A percentile compares a stretch with the other conserved stretches of the same genome.
Evolutionary conservation across 2,113 vertebrate species (phyloP).

Genomic region (Fregata magnificens): DNA sequence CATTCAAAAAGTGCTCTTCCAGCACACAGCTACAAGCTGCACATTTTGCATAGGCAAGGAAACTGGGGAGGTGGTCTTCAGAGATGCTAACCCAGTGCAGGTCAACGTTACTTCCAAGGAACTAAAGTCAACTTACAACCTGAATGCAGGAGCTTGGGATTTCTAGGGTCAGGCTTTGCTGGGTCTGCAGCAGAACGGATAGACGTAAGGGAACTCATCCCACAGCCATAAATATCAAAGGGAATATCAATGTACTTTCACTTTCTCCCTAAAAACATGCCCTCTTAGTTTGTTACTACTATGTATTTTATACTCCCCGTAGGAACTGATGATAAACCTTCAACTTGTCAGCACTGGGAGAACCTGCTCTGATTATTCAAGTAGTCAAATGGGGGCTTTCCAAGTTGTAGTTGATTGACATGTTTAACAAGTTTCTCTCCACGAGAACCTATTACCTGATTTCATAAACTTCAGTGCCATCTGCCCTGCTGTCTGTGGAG

Average conservation of each 20-base stretch:
- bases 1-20: neutral
- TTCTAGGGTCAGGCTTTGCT: neutral
- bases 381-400: neutral
- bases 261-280: neutral
- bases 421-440: neutral
- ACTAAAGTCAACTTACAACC: neutral
- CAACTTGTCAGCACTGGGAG: neutral
- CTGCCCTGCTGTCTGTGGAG: neutral
- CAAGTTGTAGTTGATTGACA: neutral
- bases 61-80: neutral
- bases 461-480: conserved; percentile 22
- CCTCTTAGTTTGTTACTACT: neutral
- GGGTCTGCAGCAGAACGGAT: neutral
- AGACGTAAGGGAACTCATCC: neutral
- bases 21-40: neutral
- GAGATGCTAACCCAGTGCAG: neutral
- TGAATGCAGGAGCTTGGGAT: neutral
- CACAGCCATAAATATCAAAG: neutral
- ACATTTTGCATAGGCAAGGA: neutral
- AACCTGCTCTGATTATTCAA: neutral
- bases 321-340: neutral
- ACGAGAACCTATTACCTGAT: neutral
- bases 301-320: neutral
- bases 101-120: neutral
- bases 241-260: neutral